phyloP scores from a whole-genome alignment of 2,113 vertebrate species.

The Chloropsis hardwickii region DNA sequence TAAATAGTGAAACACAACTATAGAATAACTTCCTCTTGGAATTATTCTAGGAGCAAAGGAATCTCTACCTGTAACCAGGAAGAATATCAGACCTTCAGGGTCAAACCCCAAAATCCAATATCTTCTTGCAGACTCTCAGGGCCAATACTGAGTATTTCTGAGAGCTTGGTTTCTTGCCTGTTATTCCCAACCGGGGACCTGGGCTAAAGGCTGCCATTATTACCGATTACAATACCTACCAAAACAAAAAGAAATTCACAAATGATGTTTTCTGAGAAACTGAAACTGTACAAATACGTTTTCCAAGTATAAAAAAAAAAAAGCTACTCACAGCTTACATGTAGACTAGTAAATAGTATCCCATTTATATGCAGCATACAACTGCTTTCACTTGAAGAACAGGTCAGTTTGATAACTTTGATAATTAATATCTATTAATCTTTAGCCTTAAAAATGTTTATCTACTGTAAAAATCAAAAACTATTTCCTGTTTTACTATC shows the following conservation, averaged over 20 bases:
- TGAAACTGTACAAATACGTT: not conserved
- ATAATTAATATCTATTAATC: not conserved
- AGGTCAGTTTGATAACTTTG: accelerated
- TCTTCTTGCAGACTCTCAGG: not conserved
- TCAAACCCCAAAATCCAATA: not conserved
- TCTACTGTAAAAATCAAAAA: not conserved
- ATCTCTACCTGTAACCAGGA: not conserved
- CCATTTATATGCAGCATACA: not conserved
- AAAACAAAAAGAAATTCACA: not conserved
- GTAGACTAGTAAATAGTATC: not conserved
- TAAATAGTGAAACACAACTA: not conserved
- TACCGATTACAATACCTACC: not conserved
- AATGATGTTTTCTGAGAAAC: not conserved
- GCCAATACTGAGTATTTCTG: not conserved
- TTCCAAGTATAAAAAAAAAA: not conserved
- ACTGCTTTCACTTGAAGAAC: not conserved
- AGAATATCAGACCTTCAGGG: not conserved
- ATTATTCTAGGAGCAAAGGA: constrained; percentile 24
- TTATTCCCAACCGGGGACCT: not conserved
- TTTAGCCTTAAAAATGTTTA: not conserved
- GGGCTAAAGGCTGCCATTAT: not conserved
- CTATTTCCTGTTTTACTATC: not conserved
- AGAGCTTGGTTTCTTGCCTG: not conserved
- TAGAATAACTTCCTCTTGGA: not conserved
- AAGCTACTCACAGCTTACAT: not conserved